These are phyloP conservation scores for Pithys albifrons DNA, from an alignment of 2,113 vertebrate species.

Conservation along the genomic window DNA sequence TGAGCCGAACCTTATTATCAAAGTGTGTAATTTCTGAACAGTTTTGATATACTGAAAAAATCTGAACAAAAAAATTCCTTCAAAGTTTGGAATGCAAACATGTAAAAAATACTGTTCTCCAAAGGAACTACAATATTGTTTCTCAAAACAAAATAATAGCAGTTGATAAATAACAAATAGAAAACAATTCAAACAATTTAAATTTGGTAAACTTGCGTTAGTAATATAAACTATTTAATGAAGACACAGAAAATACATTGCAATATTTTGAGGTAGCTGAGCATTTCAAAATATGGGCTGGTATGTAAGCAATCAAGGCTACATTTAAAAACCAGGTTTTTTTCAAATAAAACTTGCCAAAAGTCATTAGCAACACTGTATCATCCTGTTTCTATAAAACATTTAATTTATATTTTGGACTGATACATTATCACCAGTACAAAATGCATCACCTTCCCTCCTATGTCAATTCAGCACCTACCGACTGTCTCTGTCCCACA, in stretches of 20 bases:
- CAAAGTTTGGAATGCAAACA: background rate
- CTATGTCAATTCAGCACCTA: slow-evolving; percentile 54
- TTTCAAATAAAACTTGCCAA: background rate
- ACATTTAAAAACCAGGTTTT: background rate
- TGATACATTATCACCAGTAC: background rate
- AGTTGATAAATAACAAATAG: background rate
- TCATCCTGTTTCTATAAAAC: background rate
- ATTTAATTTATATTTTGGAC: background rate
- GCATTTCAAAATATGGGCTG: background rate
- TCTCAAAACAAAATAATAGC: background rate
- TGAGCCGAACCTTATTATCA: background rate
- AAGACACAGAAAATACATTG: background rate
- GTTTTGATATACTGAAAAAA: background rate
- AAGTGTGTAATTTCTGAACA: background rate
- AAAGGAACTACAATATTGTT: background rate
- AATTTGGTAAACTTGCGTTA: background rate
- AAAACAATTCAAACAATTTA: background rate
- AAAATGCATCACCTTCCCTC: background rate
- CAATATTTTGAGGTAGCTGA: background rate
- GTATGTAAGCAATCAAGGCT: background rate
- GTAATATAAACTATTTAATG: background rate
- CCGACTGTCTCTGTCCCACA: slow-evolving; percentile 97
- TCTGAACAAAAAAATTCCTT: background rate
- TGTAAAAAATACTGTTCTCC: background rate
- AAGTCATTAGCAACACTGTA: background rate